A percentile compares a stretch with the other conserved stretches of the same genome.
Evolutionary conservation across 2,113 vertebrate genomes (phyloP).

Genomic region (Tringa solitaria): DNA sequence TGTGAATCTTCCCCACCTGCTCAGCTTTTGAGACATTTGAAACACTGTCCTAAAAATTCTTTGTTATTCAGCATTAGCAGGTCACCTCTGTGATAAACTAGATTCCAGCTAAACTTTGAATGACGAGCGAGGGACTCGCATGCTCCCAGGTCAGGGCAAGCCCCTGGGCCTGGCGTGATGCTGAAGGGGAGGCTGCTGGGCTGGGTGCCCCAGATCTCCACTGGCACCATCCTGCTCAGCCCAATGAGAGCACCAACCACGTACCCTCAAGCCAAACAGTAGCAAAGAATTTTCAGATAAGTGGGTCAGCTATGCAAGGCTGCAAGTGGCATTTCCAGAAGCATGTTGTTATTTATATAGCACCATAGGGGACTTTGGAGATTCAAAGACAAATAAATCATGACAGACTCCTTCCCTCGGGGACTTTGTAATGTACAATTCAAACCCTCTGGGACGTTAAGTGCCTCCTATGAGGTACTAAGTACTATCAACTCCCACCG

Average conservation of each 20-base stretch:
- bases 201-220: background rate
- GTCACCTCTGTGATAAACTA: slow-evolving; percentile 8
- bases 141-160: background rate
- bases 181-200: background rate
- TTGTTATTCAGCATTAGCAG: background rate
- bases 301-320: background rate
- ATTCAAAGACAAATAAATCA: slow-evolving; percentile 41
- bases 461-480: slow-evolving; percentile 8
- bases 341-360: slow-evolving; percentile 3
- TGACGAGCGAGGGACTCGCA: fast-evolving
- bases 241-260: background rate
- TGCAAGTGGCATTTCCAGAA: background rate
- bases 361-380: background rate
- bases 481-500: slow-evolving; percentile 24
- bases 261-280: background rate
- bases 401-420: background rate
- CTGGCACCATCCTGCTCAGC: background rate
- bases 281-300: background rate
- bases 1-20: fast-evolving
- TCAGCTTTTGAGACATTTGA: background rate
- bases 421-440: background rate
- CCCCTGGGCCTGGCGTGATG: background rate
- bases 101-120: slow-evolving; percentile 24
- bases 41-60: background rate
- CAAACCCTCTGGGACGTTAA: background rate